Conservation (phyloP, 2,888 invertebrate species). For the Mesoligia furuncula region DNA sequence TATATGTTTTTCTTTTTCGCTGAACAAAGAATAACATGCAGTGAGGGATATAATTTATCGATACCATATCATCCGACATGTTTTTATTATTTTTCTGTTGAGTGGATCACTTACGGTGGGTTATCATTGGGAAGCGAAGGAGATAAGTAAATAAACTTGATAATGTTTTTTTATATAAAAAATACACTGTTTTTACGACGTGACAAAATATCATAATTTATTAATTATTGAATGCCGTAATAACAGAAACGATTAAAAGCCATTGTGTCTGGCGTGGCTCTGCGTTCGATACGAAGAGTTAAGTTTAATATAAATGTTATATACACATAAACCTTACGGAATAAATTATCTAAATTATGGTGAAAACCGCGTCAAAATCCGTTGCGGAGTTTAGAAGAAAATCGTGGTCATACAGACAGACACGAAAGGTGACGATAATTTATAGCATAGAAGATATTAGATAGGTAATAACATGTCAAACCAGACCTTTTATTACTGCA, state of each 20-base stretch:
- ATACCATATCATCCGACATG: slow-evolving; percentile 40
- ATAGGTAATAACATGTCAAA: not conserved
- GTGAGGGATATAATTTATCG: slow-evolving; percentile 42
- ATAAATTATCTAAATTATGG: not conserved
- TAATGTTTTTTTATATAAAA: not conserved
- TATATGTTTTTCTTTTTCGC: slow-evolving; percentile 58
- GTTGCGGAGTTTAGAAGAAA: not conserved
- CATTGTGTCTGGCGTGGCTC: not conserved
- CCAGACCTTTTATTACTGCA: not conserved
- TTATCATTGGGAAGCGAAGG: slow-evolving; percentile 7
- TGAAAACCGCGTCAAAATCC: not conserved
- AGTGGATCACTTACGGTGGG: slow-evolving; percentile 30
- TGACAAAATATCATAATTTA: not conserved
- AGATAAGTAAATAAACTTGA: not conserved
- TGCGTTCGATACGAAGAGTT: not conserved
- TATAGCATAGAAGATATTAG: not conserved
- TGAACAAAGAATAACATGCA: slow-evolving; percentile 53
- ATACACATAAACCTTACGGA: too few relatives aligned
- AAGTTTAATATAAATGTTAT: not conserved
- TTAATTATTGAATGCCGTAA: not conserved
- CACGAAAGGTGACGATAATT: not conserved
- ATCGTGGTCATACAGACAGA: not conserved
- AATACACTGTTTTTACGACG: not conserved
- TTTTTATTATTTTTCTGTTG: slow-evolving; percentile 43
- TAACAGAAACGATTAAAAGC: not conserved